Conservation (phyloP, 2,888 invertebrate genomes). For the Doris montereyensis region DNA sequence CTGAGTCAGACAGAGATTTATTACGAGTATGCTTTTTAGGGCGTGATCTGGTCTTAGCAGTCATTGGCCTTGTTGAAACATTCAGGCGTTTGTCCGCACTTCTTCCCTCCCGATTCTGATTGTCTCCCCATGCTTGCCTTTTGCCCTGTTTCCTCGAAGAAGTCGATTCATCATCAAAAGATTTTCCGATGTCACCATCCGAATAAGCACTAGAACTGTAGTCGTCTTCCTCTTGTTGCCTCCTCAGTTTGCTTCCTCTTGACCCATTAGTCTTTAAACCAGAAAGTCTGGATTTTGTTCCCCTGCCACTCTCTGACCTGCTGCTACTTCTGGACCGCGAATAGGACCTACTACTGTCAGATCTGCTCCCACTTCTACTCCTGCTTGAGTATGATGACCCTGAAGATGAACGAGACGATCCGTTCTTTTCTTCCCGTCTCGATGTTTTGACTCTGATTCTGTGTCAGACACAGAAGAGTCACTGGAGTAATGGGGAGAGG, state of each 20-base stretch:
- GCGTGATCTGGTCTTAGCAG: conserved; percentile 41
- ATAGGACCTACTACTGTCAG: conserved; percentile 1
- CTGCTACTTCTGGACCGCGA: conserved; percentile 5
- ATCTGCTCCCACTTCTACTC: conserved; percentile 22
- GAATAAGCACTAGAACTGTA: conserved; percentile 34
- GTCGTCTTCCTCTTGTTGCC: conserved; percentile 18
- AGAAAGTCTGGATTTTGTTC: conserved; percentile 23
- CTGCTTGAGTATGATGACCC: conserved; percentile 36
- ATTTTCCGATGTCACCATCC: conserved; percentile 34
- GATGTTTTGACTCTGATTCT: conserved; percentile 16
- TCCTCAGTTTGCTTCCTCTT: background rate
- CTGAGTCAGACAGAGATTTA: conserved; percentile 37
- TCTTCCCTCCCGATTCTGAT: background rate
- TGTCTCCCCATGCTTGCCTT: conserved; percentile 31
- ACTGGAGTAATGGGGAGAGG: conserved; percentile 17
- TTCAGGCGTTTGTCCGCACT: background rate
- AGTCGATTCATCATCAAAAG: background rate
- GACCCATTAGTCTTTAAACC: background rate
- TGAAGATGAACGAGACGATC: conserved; percentile 18
- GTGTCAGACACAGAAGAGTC: conserved; percentile 21
- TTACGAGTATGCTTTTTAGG: conserved; percentile 22
- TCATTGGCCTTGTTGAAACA: conserved; percentile 48
- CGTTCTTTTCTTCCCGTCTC: conserved; percentile 23
- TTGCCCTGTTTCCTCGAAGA: background rate
- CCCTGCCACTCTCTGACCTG: background rate